A percentile compares a stretch with the other conserved stretches of the same genome.
These are phyloP conservation scores for Cheilosia soror DNA, from an alignment of 2,888 invertebrate species.

Conservation along the genomic window DNA sequence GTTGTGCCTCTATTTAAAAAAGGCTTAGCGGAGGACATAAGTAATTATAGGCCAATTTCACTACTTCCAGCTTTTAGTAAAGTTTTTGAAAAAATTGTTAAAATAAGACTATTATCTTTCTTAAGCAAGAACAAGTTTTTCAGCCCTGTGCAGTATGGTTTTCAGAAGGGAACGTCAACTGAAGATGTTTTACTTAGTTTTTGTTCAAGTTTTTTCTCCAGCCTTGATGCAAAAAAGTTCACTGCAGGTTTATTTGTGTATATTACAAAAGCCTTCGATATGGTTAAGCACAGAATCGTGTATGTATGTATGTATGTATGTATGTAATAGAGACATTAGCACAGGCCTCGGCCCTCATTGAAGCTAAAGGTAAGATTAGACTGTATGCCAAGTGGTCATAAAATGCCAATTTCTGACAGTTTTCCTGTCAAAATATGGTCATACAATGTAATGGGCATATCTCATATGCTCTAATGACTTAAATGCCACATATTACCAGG, in stretches of 20 bases:
- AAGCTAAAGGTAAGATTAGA: no score
- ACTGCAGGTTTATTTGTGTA: slow-evolving; percentile 26
- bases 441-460: no score
- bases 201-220: slow-evolving; percentile 6
- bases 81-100: slow-evolving; percentile 35
- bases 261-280: slow-evolving; percentile 22
- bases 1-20: slow-evolving; percentile 39
- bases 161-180: slow-evolving; percentile 12
- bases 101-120: slow-evolving; percentile 14
- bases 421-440: no score
- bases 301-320: no score
- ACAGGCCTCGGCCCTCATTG: no score
- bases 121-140: slow-evolving; percentile 15
- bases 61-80: slow-evolving; percentile 20
- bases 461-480: no score
- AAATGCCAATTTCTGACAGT: no score
- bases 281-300: slow-evolving; percentile 6
- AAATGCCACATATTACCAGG: no score
- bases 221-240: slow-evolving; percentile 3
- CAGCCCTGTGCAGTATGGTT: slow-evolving; percentile 4
- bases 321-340: no score
- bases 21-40: slow-evolving; percentile 5
- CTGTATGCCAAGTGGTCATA: no score
- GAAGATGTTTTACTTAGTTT: slow-evolving; percentile 14
- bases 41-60: slow-evolving; percentile 38